A percentile compares a stretch with the other conserved stretches of the same genome.
phyloP scores from a whole-genome alignment of 2,113 vertebrate genomes.

The Oreamnos americanus region DNA sequence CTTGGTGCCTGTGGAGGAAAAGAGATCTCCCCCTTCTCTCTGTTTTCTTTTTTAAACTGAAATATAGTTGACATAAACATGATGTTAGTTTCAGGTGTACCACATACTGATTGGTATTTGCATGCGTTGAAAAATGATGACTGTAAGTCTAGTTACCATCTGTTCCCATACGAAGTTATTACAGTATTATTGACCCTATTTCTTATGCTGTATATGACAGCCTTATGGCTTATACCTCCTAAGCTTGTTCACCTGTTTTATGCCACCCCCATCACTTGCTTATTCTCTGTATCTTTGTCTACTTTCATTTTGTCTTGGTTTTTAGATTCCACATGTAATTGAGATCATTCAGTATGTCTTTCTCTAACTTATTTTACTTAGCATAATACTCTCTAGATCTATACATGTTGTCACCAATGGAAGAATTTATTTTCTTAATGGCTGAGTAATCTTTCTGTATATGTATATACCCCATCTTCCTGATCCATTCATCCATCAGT shows the following conservation, averaged over 20 bases:
- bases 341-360: not conserved
- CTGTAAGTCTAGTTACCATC: not conserved
- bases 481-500: not conserved
- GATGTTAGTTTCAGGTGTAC: not conserved
- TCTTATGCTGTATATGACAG: not conserved
- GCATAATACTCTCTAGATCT: not conserved
- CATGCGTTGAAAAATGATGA: not conserved
- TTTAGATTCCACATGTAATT: not conserved
- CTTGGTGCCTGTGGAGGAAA: not conserved
- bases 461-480: not conserved
- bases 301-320: not conserved
- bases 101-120: not conserved
- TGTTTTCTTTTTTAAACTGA: not conserved
- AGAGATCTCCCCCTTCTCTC: not conserved
- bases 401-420: not conserved
- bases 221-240: not conserved
- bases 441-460: not conserved
- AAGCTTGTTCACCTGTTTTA: not conserved
- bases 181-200: not conserved
- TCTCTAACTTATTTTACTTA: not conserved
- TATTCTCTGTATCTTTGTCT: not conserved
- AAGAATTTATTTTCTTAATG: not conserved
- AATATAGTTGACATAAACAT: not conserved
- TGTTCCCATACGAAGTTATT: not conserved
- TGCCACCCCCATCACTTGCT: not conserved